A percentile compares a stretch with the other conserved stretches of the same genome.
phyloP scores from a whole-genome alignment of 37 sponge, comb jelly and placozoan genomes.

The Aplysina aerophoba region DNA sequence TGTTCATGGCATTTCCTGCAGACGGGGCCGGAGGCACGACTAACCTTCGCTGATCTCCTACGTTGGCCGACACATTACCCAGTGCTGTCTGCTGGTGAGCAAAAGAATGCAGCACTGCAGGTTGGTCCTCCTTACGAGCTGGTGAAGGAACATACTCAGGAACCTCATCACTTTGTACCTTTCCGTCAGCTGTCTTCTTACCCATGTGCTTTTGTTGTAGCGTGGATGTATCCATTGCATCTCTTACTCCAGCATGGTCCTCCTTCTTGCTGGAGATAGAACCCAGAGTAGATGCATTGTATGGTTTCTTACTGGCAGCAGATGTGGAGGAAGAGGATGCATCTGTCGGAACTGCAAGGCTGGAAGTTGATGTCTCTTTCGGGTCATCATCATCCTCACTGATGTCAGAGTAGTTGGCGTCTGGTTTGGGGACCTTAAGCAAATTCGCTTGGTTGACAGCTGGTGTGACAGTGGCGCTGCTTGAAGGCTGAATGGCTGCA shows the following conservation, averaged over 20 bases:
- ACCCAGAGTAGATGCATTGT: neutral
- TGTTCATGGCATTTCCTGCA: no score
- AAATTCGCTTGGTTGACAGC: neutral
- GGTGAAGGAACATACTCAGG: neutral
- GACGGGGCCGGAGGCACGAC: no score
- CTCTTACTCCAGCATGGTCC: no score
- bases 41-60: neutral
- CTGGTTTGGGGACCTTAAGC: conserved; percentile 21
- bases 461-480: neutral
- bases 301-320: neutral
- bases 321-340: neutral
- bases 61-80: neutral
- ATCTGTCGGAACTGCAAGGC: neutral
- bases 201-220: no score
- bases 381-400: conserved; percentile 18
- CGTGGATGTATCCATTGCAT: neutral
- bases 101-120: neutral
- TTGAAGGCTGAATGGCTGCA: neutral
- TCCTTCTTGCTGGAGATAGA: neutral
- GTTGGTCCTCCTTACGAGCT: neutral
- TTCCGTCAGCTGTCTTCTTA: no score
- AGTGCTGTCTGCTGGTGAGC: neutral
- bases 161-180: neutral
- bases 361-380: neutral
- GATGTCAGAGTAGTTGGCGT: conserved; percentile 23